Base-by-base conservation (phyloP, 2,888 invertebrate genomes). In the Synergus laeviventris region DNA sequence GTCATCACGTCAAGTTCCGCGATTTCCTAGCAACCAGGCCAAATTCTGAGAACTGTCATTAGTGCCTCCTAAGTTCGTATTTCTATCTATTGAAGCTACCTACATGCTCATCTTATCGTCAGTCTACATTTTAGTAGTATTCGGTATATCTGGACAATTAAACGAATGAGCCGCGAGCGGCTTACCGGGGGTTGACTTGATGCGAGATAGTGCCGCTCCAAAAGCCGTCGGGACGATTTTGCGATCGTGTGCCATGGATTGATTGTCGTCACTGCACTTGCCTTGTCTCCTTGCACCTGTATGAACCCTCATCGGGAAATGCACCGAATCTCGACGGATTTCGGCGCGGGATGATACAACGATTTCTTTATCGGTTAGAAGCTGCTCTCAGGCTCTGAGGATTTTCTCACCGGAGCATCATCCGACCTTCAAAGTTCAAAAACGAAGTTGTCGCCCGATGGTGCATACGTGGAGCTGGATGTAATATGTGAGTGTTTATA, bases 381-480 rank as follows among this genome's bases (percentile, higher is more conserved):
- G 16, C 70, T 70, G 49, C 11, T 31, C n/a, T 31, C n/a, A 24
- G 31, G 49, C 16, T 49, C 49, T 70, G n/a, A 70, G 45, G 49
- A 42, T 21, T 24, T 66, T 66, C 16, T 5, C 42, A 64, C 21
- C 42, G 39, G 64, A 38, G 64, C 64, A 64, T 64, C 31, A 49
- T 36, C 49, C 70, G 18, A 18, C 18, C 18, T 62, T 62, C 38
- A 62, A 31, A 31, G 31, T 31, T 31, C 7, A 31, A 62, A 62
- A 62, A 18, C 39, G 62, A 38, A 39, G 39, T 62, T 38, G 38
- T 62, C 62, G 49, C 70, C 49, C 70, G 70, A 70, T 49, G 70
- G 70, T 70, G 70, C 49, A 70, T 70, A 70, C 70, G 70, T 70
- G 70, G 70, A 70, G 70, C 31, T 70, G 70, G 70, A 70, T 70